phyloP scores from a whole-genome alignment of 2,888 invertebrate genomes.

The Micropterix aruncella region DNA sequence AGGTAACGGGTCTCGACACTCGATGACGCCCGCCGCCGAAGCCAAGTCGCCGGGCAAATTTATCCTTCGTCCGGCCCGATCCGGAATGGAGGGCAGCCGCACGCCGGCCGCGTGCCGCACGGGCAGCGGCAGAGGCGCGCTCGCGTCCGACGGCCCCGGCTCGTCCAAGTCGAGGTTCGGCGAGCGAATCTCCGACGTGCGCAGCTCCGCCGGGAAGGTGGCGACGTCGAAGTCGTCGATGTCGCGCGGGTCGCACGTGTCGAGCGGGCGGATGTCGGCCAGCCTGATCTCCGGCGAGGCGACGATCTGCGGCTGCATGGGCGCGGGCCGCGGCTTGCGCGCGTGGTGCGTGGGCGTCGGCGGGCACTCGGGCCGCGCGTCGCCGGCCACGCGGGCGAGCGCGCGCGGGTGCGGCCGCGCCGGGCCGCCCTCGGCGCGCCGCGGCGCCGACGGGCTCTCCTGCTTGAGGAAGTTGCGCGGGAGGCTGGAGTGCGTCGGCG shows the following conservation, averaged over 20 bases:
- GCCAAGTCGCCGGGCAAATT: conserved; percentile 39
- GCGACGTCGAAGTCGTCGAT: conserved; percentile 32
- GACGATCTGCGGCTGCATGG: conserved; percentile 33
- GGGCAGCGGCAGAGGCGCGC: conserved; percentile 43
- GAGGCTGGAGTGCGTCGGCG: conserved; percentile 32
- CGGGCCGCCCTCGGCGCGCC: conserved; percentile 30
- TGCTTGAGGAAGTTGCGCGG: conserved; percentile 31
- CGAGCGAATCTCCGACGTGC: conserved; percentile 37
- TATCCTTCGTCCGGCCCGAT: conserved; percentile 46
- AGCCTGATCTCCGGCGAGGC: conserved; percentile 22
- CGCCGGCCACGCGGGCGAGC: conserved; percentile 42
- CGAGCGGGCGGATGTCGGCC: conserved; percentile 23
- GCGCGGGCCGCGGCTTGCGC: conserved; percentile 46
- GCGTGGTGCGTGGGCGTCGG: conserved; percentile 83
- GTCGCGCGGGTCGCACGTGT: conserved; percentile 14
- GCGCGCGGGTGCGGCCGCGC: conserved; percentile 48
- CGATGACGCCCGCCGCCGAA: conserved; percentile 39
- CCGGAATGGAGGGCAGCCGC: conserved; percentile 69
- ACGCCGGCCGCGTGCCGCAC: conserved; percentile 58
- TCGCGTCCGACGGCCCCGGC: conserved; percentile 16
- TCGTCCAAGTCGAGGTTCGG: conserved; percentile 40
- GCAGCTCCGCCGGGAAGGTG: conserved; percentile 32
- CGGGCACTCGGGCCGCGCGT: conserved; percentile 55
- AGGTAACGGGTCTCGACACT: conserved; percentile 71
- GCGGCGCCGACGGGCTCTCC: conserved; percentile 29